A percentile compares a stretch with the other conserved stretches of the same genome.
Evolutionary conservation across 2,797 vertebrate species (phyloP).

Genomic region (Pangasius macronema): DNA sequence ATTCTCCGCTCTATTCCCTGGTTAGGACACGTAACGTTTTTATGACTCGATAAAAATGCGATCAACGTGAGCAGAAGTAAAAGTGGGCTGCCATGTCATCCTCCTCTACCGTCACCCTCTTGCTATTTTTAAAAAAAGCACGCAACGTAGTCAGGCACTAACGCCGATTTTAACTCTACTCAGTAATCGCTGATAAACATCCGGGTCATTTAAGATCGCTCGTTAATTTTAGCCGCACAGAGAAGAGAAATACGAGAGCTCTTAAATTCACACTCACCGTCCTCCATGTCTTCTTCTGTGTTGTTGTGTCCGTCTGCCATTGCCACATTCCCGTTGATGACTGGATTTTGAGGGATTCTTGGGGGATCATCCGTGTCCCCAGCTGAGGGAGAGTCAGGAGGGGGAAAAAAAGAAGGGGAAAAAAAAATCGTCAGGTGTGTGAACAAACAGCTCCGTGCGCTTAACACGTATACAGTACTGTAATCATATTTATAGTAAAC

Average conservation of each 20-base stretch:
- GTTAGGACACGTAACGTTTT: background rate
- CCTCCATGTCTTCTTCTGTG: constrained; percentile 98
- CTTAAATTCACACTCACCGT: constrained; percentile 79
- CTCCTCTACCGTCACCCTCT: background rate
- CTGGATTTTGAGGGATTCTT: constrained; percentile 95
- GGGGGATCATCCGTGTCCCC: constrained; percentile 98
- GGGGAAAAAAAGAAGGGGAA: accelerated
- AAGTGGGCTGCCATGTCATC: background rate
- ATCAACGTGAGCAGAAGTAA: background rate
- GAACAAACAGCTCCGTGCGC: background rate
- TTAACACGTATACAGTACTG: background rate
- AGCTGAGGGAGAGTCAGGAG: constrained; percentile 70
- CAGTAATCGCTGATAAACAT: background rate
- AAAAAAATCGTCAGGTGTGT: background rate
- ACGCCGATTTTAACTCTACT: background rate
- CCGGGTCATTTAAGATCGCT: background rate
- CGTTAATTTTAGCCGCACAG: background rate
- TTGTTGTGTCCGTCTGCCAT: constrained; percentile 97
- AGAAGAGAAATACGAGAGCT: constrained; percentile 2
- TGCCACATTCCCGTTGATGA: constrained; percentile 97
- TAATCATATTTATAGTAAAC: background rate
- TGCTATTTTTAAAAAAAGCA: background rate
- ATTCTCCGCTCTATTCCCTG: background rate
- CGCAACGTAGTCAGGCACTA: no score
- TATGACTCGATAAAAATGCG: background rate